Evolutionary conservation across 2,797 vertebrate species (phyloP).

Genomic region (Platyrinchus mystaceus): DNA sequence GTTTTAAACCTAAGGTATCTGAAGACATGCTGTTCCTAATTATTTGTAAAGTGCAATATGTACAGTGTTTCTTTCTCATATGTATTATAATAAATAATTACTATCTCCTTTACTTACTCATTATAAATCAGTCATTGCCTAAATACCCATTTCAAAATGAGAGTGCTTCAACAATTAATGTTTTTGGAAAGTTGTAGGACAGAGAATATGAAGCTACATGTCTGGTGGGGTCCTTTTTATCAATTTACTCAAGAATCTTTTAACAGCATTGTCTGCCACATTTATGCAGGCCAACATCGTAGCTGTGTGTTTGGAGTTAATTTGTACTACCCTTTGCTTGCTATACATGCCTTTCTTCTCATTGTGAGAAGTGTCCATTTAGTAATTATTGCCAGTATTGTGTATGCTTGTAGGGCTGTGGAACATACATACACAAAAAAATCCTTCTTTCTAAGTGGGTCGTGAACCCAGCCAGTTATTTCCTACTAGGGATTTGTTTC

Average conservation of each 20-base stretch:
- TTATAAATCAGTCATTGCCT: background rate
- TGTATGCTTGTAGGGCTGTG: background rate
- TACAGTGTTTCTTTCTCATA: background rate
- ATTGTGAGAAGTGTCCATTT: background rate
- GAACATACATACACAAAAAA: background rate
- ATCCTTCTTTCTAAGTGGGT: background rate
- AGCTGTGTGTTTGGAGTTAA: background rate
- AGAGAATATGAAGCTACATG: fast-evolving
- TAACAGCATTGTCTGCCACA: background rate
- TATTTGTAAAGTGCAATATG: background rate
- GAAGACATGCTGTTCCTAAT: background rate
- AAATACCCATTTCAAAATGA: background rate
- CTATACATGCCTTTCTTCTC: background rate
- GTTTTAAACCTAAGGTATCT: background rate
- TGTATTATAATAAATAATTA: background rate
- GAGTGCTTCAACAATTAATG: background rate
- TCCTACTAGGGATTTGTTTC: background rate
- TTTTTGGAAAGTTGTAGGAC: background rate
- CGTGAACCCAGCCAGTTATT: background rate
- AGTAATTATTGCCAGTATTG: background rate
- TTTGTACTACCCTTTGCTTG: background rate
- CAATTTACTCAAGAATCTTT: background rate
- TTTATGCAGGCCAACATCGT: background rate
- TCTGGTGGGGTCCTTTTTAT: background rate
- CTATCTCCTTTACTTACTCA: background rate